Evolutionary conservation across 2,113 vertebrate genomes (phyloP).

Genomic region (Heliornis fulica): DNA sequence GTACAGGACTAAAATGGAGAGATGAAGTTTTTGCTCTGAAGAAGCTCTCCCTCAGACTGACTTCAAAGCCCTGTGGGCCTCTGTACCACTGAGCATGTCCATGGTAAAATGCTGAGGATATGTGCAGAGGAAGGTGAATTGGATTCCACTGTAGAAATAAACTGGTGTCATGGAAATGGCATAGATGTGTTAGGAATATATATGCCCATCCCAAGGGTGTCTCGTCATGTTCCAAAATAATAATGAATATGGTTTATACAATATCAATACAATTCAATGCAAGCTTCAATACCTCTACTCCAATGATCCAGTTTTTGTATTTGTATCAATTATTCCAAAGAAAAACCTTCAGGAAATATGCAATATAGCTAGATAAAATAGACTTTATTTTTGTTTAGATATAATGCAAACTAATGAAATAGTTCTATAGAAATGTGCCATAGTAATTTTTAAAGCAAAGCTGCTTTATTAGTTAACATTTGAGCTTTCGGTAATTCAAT

Average conservation of each 20-base stretch:
- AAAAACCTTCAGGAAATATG: not conserved
- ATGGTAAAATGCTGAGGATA: not conserved
- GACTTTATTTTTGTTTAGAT: not conserved
- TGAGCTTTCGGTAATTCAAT: not conserved
- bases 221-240: not conserved
- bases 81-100: not conserved
- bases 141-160: not conserved
- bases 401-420: not conserved
- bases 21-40: not conserved
- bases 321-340: not conserved
- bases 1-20: not conserved
- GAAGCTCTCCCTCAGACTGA: not conserved
- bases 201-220: not conserved
- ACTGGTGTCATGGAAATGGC: not conserved
- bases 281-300: not conserved
- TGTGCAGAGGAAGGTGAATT: not conserved
- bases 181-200: not conserved
- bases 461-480: not conserved
- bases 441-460: not conserved
- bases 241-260: not conserved
- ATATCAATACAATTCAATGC: not conserved
- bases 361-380: not conserved
- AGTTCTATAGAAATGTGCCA: not conserved
- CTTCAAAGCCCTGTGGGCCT: not conserved
- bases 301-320: not conserved